A percentile compares a stretch with the other conserved stretches of the same genome.
These are phyloP conservation scores for Catharus ustulatus DNA, from an alignment of 2,797 vertebrate species.

Conservation along the genomic window DNA sequence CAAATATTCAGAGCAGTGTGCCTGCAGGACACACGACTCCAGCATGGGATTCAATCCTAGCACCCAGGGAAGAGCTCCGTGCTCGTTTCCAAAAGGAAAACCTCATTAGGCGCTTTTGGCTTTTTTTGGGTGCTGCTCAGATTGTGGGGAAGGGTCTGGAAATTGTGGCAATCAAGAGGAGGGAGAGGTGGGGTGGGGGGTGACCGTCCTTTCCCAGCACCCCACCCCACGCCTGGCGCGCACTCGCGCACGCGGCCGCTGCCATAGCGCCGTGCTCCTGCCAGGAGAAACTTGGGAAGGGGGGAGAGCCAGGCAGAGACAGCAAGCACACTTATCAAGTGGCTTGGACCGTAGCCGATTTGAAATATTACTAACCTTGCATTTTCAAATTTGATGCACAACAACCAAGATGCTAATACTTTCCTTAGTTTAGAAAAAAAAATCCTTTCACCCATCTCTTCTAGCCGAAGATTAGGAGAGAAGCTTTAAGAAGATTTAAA, in stretches of 20 bases:
- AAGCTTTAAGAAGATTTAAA: constrained; percentile 99
- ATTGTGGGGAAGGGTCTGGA: neutral
- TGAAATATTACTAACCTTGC: constrained; percentile 99
- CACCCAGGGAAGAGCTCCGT: neutral
- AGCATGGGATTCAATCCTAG: neutral
- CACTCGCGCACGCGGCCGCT: neutral
- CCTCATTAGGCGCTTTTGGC: neutral
- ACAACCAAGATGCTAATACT: constrained; percentile 97
- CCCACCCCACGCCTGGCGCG: neutral
- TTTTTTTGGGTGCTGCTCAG: neutral
- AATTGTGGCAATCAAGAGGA: neutral
- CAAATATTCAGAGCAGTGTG: neutral
- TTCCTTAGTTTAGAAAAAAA: constrained; percentile 92
- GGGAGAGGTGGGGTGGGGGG: neutral
- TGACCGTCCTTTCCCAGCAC: neutral
- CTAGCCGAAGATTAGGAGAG: constrained; percentile 99
- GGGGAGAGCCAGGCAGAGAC: constrained; percentile 28
- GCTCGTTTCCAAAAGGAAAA: accelerated
- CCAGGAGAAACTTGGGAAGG: constrained; percentile 51
- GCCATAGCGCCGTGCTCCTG: constrained; percentile 1
- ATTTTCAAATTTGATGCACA: constrained; percentile 97
- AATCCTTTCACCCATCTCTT: constrained; percentile 99
- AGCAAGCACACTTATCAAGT: constrained; percentile 77
- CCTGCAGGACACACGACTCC: neutral
- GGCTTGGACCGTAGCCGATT: constrained; percentile 87